These are phyloP conservation scores for Strongylocentrotus purpuratus DNA, from an alignment of 35 echinoderm and acorn worm genomes.

Conservation along the genomic window DNA sequence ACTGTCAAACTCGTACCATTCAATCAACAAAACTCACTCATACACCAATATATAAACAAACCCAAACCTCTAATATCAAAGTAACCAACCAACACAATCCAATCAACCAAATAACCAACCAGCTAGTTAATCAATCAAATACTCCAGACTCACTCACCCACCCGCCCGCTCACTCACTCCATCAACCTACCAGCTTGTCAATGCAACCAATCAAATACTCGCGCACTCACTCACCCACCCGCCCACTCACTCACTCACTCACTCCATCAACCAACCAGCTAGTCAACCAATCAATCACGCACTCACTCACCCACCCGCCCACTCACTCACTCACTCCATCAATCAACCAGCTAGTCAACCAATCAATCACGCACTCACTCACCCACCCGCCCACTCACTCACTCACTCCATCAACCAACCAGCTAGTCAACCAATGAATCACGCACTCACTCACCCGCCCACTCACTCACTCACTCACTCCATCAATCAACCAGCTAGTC, in stretches of 20 bases:
- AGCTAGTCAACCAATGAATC: too few relatives aligned
- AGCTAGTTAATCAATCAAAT: background rate
- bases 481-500: background rate
- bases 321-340: too few relatives aligned
- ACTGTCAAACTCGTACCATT: too few relatives aligned
- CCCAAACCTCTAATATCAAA: background rate
- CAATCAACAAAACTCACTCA: too few relatives aligned
- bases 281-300: background rate
- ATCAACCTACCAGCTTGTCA: background rate
- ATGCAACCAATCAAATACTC: background rate
- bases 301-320: background rate
- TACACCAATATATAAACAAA: too few relatives aligned
- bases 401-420: background rate
- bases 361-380: background rate
- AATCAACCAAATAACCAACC: background rate
- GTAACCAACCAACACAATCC: too few relatives aligned
- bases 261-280: background rate
- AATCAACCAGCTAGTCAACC: background rate
- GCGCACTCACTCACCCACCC: background rate
- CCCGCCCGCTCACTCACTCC: too few relatives aligned
- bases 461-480: too few relatives aligned
- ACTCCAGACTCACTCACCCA: background rate
- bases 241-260: background rate
- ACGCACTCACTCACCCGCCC: background rate
- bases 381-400: background rate